These are phyloP conservation scores for Crotalus tigris DNA, from an alignment of 2,113 vertebrate species.

Conservation along the genomic window DNA sequence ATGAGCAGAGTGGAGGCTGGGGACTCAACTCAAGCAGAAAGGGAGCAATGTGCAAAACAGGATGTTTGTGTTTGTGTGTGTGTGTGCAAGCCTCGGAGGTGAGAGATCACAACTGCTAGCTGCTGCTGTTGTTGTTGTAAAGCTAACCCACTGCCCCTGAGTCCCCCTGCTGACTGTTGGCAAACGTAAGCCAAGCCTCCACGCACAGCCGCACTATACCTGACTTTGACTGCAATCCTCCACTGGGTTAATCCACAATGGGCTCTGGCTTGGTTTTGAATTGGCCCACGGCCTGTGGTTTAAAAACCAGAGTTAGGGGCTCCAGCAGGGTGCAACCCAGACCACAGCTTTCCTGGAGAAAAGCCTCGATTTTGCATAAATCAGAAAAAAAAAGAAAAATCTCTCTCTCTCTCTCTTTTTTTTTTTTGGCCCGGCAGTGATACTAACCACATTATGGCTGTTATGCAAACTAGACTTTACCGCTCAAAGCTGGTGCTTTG, in stretches of 20 bases:
- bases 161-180: rapidly evolving
- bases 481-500: background rate
- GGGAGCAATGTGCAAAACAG: background rate
- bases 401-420: background rate
- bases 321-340: background rate
- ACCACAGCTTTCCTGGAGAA: background rate
- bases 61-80: background rate
- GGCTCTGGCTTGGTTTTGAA: background rate
- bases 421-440: background rate
- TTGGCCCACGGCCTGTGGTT: background rate
- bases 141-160: background rate
- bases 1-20: background rate
- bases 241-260: background rate
- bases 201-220: background rate
- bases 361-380: background rate
- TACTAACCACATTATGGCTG: background rate
- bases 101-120: background rate
- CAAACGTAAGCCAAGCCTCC: background rate
- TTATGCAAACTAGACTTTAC: background rate
- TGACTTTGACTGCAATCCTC: background rate
- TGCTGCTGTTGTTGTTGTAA: background rate
- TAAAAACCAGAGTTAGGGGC: background rate
- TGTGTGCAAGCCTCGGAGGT: background rate
- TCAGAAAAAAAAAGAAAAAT: too few species aligned
- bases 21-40: background rate